Evolutionary conservation across 2,888 invertebrate species (phyloP).

Genomic region (Panorpa germanica): DNA sequence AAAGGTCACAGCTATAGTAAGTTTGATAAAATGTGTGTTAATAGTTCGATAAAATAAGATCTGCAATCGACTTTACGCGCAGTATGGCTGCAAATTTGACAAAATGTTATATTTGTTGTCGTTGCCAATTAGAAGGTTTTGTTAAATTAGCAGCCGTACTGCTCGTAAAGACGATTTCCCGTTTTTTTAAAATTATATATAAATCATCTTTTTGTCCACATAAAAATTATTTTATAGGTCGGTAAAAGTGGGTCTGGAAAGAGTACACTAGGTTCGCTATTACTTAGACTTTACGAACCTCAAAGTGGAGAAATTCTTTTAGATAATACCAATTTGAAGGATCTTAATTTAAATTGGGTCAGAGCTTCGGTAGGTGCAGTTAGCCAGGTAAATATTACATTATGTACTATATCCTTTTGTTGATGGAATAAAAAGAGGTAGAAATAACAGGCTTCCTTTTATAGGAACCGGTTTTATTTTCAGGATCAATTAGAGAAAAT

Average conservation of each 20-base stretch:
- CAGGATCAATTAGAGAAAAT: slow-evolving; percentile 76
- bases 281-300: slow-evolving; percentile 78
- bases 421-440: slow-evolving; percentile 1
- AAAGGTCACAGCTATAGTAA: slow-evolving; percentile 55
- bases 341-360: slow-evolving; percentile 69
- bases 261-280: slow-evolving; percentile 70
- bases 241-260: slow-evolving; percentile 92
- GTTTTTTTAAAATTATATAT: too few species aligned
- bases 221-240: too few species aligned
- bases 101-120: too few species aligned
- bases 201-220: too few species aligned
- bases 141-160: too few species aligned
- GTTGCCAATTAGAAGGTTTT: too few species aligned
- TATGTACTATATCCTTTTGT: slow-evolving; percentile 5
- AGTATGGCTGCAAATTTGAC: too few species aligned
- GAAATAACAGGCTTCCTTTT: slow-evolving; percentile 13
- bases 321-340: slow-evolving; percentile 57
- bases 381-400: slow-evolving; percentile 40
- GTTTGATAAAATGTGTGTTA: too few species aligned
- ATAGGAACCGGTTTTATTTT: slow-evolving; percentile 83
- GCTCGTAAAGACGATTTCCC: too few species aligned
- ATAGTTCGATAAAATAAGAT: too few species aligned
- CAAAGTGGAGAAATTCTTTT: slow-evolving; percentile 44
- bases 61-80: too few species aligned
- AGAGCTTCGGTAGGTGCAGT: slow-evolving; percentile 76